Conservation (phyloP, 2,888 invertebrate species). For the Amblyteles armatorius region DNA sequence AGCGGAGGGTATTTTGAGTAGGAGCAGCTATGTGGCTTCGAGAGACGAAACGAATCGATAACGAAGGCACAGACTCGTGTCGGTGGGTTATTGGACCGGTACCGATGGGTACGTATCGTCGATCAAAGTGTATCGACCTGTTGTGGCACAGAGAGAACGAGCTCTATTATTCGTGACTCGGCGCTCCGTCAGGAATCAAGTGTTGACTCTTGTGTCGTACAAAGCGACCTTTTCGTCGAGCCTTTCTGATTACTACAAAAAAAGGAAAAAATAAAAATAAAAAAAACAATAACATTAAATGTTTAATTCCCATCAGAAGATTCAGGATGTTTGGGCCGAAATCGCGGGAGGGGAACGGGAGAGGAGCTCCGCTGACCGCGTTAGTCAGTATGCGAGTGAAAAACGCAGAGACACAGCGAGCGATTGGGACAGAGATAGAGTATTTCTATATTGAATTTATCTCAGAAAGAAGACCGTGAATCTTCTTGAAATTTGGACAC, state of each 20-base stretch:
- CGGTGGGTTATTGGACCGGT: constrained; percentile 51
- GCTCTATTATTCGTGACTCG: constrained; percentile 25
- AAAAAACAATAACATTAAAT: too few species aligned
- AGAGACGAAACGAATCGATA: constrained; percentile 62
- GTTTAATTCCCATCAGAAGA: background rate
- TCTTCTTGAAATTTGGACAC: too few species aligned
- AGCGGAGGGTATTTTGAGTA: background rate
- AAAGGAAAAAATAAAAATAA: background rate
- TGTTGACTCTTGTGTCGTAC: constrained; percentile 18
- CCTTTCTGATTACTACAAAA: too few species aligned
- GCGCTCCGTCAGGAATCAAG: background rate
- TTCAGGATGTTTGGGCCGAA: too few species aligned
- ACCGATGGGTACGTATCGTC: constrained; percentile 52
- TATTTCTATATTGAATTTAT: too few species aligned
- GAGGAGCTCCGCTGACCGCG: too few species aligned
- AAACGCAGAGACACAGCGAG: too few species aligned
- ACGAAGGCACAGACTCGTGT: constrained; percentile 35
- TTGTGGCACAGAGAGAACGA: constrained; percentile 49
- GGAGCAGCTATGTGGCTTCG: constrained; percentile 16
- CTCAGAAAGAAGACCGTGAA: too few species aligned
- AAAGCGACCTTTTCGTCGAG: too few species aligned
- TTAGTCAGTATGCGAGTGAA: too few species aligned
- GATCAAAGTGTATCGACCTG: constrained; percentile 67
- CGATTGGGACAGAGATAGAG: too few species aligned
- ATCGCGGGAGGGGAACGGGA: too few species aligned